Evolutionary conservation across 35 echinoderm and acorn worm species (phyloP).

Genomic region (Apostichopus californicus): DNA sequence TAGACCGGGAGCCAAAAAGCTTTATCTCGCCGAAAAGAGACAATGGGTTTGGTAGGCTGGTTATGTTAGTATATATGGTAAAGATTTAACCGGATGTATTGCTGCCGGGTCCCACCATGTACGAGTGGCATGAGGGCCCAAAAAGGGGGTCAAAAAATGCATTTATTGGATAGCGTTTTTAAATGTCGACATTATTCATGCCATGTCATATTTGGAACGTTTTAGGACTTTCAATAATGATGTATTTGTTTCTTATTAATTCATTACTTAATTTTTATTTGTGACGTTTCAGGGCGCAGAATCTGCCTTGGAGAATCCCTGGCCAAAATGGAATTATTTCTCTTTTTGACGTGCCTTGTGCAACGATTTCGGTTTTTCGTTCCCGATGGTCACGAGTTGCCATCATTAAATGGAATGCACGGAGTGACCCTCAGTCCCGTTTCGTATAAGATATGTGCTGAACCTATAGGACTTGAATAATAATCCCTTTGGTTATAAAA

Average conservation of each 20-base stretch:
- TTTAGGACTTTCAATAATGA: no score
- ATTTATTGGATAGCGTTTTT: background rate
- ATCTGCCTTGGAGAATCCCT: conserved; percentile 62
- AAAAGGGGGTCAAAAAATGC: background rate
- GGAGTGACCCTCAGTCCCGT: conserved; percentile 33
- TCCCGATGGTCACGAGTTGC: conserved; percentile 13
- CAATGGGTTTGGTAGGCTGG: no score
- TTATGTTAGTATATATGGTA: no score
- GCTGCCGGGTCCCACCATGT: no score
- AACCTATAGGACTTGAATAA: background rate
- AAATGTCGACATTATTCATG: background rate
- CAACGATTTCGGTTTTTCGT: conserved; percentile 57
- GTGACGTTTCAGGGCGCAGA: conserved; percentile 39
- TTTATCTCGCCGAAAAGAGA: no score
- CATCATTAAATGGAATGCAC: conserved; percentile 33
- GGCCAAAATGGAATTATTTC: conserved; percentile 73
- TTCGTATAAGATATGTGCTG: conserved; percentile 35
- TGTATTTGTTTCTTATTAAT: no score
- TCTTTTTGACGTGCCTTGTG: conserved; percentile 56
- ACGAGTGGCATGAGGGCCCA: no score
- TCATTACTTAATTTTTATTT: no score
- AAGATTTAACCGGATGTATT: no score
- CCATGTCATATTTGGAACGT: background rate
- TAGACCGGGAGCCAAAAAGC: no score
- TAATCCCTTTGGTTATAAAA: no score